Percentiles rank a stretch among this genome's conserved stretches.
Conservation (phyloP, 1,140 invertebrate species). For the Theocolax elegans region DNA sequence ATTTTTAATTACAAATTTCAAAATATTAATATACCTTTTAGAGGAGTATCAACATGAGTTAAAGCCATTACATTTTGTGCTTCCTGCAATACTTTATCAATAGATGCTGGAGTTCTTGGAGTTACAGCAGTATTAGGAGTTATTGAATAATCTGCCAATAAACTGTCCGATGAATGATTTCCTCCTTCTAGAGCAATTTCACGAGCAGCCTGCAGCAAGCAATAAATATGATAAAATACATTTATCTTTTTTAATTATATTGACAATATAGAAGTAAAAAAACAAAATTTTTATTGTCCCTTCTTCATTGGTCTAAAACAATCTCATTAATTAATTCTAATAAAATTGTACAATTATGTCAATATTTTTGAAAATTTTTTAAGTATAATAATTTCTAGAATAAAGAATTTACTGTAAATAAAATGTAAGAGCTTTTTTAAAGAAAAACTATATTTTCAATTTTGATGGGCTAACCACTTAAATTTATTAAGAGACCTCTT, state of each 20-base stretch:
- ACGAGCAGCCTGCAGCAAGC: slow-evolving; percentile 74
- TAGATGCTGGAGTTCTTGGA: slow-evolving; percentile 85
- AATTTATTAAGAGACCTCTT: too few relatives aligned
- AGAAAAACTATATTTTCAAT: too few relatives aligned
- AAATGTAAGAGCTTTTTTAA: too few relatives aligned
- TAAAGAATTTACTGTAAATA: too few relatives aligned
- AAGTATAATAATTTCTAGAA: too few relatives aligned
- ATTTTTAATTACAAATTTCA: background rate
- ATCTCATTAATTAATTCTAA: slow-evolving; percentile 16
- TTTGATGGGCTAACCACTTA: too few relatives aligned
- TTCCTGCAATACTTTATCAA: slow-evolving; percentile 85
- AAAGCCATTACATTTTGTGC: slow-evolving; percentile 99
- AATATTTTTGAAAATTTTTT: too few relatives aligned
- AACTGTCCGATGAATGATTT: slow-evolving; percentile 82
- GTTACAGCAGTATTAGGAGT: slow-evolving; percentile 82
- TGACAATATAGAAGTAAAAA: too few relatives aligned
- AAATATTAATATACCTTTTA: slow-evolving; percentile 74
- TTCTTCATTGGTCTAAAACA: too few relatives aligned
- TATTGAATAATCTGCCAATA: slow-evolving; percentile 92
- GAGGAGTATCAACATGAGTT: slow-evolving; percentile 95
- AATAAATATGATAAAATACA: too few relatives aligned
- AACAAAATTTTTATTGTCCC: too few relatives aligned
- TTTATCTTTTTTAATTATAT: too few relatives aligned
- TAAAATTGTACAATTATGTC: background rate
- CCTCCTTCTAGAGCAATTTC: slow-evolving; percentile 90